Evolutionary conservation across 2,888 invertebrate genomes (phyloP), one percentile per base, ranked within the genome.

Genomic region (Morinoia aosen): DNA sequence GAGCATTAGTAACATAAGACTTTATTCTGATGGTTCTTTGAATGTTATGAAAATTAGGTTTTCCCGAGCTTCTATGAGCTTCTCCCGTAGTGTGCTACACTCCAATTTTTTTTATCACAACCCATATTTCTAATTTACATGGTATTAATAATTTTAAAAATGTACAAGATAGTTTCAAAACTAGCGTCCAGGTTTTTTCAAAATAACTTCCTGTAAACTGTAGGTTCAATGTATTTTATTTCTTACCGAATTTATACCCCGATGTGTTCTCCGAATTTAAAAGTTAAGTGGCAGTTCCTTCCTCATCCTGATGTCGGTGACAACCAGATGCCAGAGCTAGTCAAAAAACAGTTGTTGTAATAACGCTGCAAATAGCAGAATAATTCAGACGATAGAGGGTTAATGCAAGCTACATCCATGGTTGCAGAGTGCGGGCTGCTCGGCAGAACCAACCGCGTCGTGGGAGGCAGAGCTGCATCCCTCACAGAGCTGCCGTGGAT

Each of bases 401-500:
- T 48, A 33, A 33, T 76, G 76, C 10, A 33, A 25, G 0, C 25
- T 1, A 10, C 25, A 10, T 76, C 76, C 76, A 33, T 76, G 33
- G 25, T 76, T 93, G 10, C 96, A 96, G 96, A 56, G 25, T 96
- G 96, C 39, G 96, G 96, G 1, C 95, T 95, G 1, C 94, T 95
- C 8, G 96, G 96, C 91, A 95, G 96, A 8, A 95, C 91, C 25
- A 61, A 93, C 12, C 95, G 96, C 33, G 96, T 96, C 14, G 96
- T 96, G 33, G 96, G 96, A n/a, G 96, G 96, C 25, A 10, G 39
- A 2, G 57, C 56, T 12, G 96, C 96, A 12, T 56, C 76, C 8
- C 88, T 56, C 40, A 58, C 94, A 61, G 91, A 96, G 91, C 95
- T 96, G 95, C 96, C 96, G 4, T 96, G 96, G 96, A 93, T 96